Percentiles rank a stretch among this genome's conserved stretches.
These are phyloP conservation scores for Dynastes hyllus DNA, from an alignment of 2,888 invertebrate genomes.

Conservation along the genomic window DNA sequence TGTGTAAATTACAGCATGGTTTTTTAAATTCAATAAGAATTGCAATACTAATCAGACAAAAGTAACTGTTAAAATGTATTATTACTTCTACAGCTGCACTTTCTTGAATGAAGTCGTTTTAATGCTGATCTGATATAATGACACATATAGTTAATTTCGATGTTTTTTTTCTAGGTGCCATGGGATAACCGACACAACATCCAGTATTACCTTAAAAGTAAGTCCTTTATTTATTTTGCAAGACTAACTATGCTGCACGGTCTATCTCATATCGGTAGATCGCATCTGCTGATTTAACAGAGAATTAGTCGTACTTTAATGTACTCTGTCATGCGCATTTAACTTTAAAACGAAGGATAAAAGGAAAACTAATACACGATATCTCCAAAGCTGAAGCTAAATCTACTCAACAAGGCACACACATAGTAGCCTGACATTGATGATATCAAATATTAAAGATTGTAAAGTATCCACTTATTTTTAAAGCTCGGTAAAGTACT, in stretches of 20 bases:
- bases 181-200: conserved; percentile 50
- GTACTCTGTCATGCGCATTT: neutral
- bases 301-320: conserved; percentile 20
- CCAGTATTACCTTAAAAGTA: conserved; percentile 47
- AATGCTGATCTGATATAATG: conserved; percentile 14
- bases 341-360: neutral
- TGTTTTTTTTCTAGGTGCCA: conserved; percentile 51
- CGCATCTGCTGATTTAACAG: conserved; percentile 22
- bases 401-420: too few species aligned
- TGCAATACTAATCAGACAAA: too few species aligned
- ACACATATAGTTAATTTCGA: conserved; percentile 3
- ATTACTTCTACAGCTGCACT: neutral
- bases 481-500: too few species aligned
- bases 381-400: too few species aligned
- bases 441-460: too few species aligned
- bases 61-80: too few species aligned
- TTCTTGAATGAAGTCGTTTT: neutral
- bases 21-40: too few species aligned
- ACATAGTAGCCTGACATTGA: too few species aligned
- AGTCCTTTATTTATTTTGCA: conserved; percentile 31
- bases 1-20: too few species aligned
- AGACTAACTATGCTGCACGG: neutral
- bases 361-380: too few species aligned
- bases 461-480: too few species aligned
- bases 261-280: conserved; percentile 19